phyloP scores from a whole-genome alignment of 2,797 vertebrate genomes.

The Lacerta viridis region DNA sequence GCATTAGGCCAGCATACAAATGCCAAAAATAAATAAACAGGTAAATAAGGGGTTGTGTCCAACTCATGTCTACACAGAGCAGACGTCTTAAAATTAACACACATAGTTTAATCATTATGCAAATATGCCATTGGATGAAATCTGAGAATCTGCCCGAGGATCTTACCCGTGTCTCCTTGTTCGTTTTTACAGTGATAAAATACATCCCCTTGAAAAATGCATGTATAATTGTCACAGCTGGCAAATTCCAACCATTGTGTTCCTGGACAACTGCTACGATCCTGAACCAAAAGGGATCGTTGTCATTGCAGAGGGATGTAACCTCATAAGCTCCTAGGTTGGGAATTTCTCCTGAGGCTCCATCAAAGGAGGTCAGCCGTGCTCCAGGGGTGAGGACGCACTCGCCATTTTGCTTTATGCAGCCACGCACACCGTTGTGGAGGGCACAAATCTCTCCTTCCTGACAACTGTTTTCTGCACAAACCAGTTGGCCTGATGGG shows the following conservation, averaged over 20 bases:
- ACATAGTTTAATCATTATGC: too few relatives aligned
- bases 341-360: slow-evolving; percentile 57
- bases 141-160: not conserved
- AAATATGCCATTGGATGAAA: too few relatives aligned
- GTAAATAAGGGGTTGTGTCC: too few relatives aligned
- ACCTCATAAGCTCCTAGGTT: slow-evolving; percentile 78
- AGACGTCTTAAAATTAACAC: too few relatives aligned
- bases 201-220: not conserved
- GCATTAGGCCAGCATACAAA: too few relatives aligned
- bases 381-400: slow-evolving; percentile 73
- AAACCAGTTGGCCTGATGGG: slow-evolving; percentile 70
- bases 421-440: slow-evolving; percentile 73
- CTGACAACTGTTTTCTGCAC: slow-evolving; percentile 73
- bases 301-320: slow-evolving; percentile 73
- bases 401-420: slow-evolving; percentile 65
- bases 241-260: not conserved
- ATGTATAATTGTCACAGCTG: not conserved
- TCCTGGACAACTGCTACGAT: not conserved
- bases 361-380: slow-evolving; percentile 82
- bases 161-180: not conserved
- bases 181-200: not conserved
- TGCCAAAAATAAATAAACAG: too few relatives aligned
- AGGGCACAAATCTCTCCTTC: slow-evolving; percentile 68
- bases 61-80: too few relatives aligned
- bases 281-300: slow-evolving; percentile 76